These are phyloP conservation scores for Sebastes oblongus DNA, from an alignment of 2,797 vertebrate species.

Conservation along the genomic window DNA sequence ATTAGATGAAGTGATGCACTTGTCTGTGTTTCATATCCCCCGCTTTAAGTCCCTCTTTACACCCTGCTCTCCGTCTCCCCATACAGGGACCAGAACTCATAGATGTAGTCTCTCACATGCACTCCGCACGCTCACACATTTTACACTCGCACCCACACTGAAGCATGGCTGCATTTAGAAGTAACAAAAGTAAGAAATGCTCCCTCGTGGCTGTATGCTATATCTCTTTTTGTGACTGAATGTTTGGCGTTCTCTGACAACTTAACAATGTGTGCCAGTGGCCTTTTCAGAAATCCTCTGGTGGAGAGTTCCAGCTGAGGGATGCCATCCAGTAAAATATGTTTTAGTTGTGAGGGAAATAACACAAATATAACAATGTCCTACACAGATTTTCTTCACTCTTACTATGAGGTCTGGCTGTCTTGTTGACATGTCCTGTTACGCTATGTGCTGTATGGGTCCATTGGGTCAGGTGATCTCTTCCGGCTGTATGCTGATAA, in stretches of 20 bases:
- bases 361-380: not conserved
- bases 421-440: not conserved
- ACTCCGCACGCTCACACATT: constrained; percentile 11
- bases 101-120: constrained; percentile 35
- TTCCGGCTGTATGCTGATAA: not conserved
- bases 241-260: not conserved
- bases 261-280: not conserved
- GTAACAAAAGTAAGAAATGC: constrained; percentile 26
- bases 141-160: constrained; percentile 20
- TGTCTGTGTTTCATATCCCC: constrained; percentile 65
- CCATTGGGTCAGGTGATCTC: not conserved
- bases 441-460: not conserved
- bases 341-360: not conserved
- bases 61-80: constrained; percentile 44
- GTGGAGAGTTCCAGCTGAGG: not conserved
- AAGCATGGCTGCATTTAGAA: constrained; percentile 35
- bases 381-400: not conserved
- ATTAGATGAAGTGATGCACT: constrained; percentile 72
- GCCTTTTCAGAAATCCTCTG: constrained; percentile 7
- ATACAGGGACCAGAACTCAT: constrained; percentile 30
- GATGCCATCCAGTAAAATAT: not conserved
- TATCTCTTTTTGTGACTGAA: not conserved
- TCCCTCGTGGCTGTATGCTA: constrained; percentile 12
- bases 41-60: constrained; percentile 59
- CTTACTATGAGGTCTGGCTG: not conserved